Conservation (phyloP, 2,113 vertebrate species). For the Martes martes region DNA sequence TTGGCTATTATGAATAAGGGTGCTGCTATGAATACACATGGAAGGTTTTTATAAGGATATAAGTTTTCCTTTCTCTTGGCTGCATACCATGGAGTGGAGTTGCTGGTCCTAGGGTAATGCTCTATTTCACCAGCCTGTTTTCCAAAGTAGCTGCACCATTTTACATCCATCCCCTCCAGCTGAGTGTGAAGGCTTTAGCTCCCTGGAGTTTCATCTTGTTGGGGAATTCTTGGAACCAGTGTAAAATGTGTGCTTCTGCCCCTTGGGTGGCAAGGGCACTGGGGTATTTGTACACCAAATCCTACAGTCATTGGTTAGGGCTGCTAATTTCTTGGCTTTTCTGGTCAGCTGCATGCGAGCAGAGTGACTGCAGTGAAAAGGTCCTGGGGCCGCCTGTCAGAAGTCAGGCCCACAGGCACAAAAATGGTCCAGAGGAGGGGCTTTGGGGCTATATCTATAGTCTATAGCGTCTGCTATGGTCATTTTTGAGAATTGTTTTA, state of each 20-base stretch:
- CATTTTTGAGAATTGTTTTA: not conserved
- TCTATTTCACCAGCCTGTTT: not conserved
- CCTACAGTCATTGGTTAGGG: not conserved
- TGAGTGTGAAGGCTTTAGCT: not conserved
- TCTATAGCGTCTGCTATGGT: not conserved
- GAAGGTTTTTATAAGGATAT: not conserved
- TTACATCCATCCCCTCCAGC: not conserved
- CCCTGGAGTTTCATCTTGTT: not conserved
- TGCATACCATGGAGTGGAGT: not conserved
- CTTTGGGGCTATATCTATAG: not conserved
- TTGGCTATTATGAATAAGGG: not conserved
- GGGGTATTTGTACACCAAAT: not conserved
- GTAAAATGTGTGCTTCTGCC: not conserved
- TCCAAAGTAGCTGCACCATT: not conserved
- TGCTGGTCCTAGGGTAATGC: not conserved
- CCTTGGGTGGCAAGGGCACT: no score
- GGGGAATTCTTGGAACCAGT: not conserved
- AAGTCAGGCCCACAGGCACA: not conserved
- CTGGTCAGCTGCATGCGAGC: not conserved
- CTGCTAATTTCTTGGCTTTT: not conserved
- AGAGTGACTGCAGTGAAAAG: not conserved
- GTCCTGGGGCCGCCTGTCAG: not conserved
- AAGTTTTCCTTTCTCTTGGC: not conserved
- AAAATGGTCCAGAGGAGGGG: not conserved
- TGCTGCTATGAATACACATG: not conserved